Evolutionary conservation across 2,888 invertebrate genomes (phyloP).

Genomic region (Diabrotica balteata): DNA sequence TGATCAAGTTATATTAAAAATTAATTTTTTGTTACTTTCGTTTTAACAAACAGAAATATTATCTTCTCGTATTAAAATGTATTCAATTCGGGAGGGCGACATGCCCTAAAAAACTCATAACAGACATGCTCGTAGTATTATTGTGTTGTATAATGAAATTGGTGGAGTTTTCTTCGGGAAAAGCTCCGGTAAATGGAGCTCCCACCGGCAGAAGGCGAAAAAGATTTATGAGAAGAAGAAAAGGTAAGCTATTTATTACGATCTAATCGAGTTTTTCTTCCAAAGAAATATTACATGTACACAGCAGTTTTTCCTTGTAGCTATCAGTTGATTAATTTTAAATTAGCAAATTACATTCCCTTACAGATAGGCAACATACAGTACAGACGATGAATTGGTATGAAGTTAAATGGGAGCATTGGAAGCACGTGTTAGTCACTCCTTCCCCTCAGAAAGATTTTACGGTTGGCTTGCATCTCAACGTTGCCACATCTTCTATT

Average conservation of each 20-base stretch:
- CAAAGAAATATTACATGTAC: too few relatives aligned
- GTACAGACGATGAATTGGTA: neutral
- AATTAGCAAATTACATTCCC: too few relatives aligned
- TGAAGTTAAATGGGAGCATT: neutral
- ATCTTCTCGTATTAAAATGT: neutral
- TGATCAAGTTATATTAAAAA: too few relatives aligned
- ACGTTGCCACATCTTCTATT: constrained; percentile 1
- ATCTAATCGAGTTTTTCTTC: neutral
- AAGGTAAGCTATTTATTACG: constrained; percentile 39
- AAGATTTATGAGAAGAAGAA: constrained; percentile 41
- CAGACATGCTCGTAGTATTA: constrained; percentile 66
- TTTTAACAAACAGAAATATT: too few relatives aligned
- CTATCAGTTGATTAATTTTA: too few relatives aligned
- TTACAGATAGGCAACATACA: constrained; percentile 3
- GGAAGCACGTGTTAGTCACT: constrained; percentile 13
- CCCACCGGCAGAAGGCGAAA: constrained; percentile 38
- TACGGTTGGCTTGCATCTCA: neutral
- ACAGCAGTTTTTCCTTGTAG: too few relatives aligned
- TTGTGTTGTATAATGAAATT: constrained; percentile 70
- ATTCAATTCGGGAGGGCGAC: constrained; percentile 25
- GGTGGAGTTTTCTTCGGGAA: constrained; percentile 64
- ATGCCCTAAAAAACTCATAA: constrained; percentile 23
- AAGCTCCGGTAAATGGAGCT: constrained; percentile 37
- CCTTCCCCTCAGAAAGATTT: constrained; percentile 4
- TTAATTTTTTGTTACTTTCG: too few relatives aligned